phyloP scores from a whole-genome alignment of 2,797 vertebrate species.

The Scyliorhinus canicula region DNA sequence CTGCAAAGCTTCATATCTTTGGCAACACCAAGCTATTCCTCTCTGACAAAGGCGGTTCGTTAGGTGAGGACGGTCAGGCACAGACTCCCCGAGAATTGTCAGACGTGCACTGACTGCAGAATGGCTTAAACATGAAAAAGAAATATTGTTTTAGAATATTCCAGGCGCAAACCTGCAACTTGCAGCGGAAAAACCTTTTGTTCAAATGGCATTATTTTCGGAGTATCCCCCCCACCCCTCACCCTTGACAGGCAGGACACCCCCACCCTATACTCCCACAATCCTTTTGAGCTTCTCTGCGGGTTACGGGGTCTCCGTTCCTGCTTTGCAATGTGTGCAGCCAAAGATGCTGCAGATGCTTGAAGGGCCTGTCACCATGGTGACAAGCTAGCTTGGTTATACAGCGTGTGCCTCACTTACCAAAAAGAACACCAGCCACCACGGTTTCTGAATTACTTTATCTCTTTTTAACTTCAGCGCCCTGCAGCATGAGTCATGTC shows the following conservation, averaged over 20 bases:
- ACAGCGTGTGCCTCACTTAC: background rate
- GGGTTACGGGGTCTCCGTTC: no score
- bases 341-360: background rate
- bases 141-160: background rate
- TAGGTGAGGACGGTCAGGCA: background rate
- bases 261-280: no score
- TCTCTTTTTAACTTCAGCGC: background rate
- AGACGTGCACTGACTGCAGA: background rate
- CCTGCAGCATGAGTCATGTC: background rate
- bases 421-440: background rate
- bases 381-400: background rate
- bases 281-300: background rate
- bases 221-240: background rate
- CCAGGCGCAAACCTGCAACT: background rate
- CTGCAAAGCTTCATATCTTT: background rate
- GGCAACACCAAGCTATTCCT: background rate
- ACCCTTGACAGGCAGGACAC: no score
- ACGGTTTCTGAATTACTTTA: constrained; percentile 17
- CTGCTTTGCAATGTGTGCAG: background rate
- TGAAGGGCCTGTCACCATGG: background rate
- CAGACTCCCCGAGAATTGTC: background rate
- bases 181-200: background rate
- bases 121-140: background rate
- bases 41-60: background rate
- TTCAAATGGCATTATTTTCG: background rate